Base-by-base conservation (phyloP, 2,797 vertebrate species). In the Lagorchestes hirsutus region DNA sequence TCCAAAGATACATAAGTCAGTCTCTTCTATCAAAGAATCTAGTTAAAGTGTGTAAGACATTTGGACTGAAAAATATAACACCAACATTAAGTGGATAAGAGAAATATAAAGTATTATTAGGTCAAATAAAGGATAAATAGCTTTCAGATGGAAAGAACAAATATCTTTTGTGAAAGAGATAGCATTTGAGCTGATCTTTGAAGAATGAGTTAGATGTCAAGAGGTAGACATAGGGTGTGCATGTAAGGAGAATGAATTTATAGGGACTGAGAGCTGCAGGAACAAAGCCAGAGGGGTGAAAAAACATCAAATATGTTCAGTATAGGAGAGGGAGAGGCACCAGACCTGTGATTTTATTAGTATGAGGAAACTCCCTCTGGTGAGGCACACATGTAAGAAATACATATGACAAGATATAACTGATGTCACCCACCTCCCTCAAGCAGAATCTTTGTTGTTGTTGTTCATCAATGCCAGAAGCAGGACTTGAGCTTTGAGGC, bases 381-480 rank as follows among this genome's bases (percentile, higher is more conserved):
- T 74, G n/a, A 74, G 6, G 6, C 6, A 40, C 6, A 74, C 8
- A 40, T 74, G 34, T 74, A 74, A 74, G 31, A 74, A 40, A 74
- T 74, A 22, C 2, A 31, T 40, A 6, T n/a, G 31, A 24, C n/a
- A 40, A 40, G 16, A 16, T 74, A 40, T 74, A 40, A 40, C n/a
- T 74, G 0, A 40, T 1, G 3, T 74, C 6, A 40, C 34, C n/a
- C 9, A 0, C 6, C 52, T 8, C 5, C 5, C 52, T 52, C 52
- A 6, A 9, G 52, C 52, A 52, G 52, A 22, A 74, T n/a, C 16
- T 18, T n/a, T 40, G 57, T 74, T 62, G 34, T 67, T 74, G 6
- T 24, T 74, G 16, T 74, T 74, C n/a, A 22, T 18, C n/a, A 40
- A 46, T 46, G 74, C 22, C 40, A 46, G 22, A 82, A 82, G 13